Percentiles rank a stretch among this genome's conserved stretches.
phyloP scores from a whole-genome alignment of 2,797 vertebrate genomes.

The Remorina albescens region DNA sequence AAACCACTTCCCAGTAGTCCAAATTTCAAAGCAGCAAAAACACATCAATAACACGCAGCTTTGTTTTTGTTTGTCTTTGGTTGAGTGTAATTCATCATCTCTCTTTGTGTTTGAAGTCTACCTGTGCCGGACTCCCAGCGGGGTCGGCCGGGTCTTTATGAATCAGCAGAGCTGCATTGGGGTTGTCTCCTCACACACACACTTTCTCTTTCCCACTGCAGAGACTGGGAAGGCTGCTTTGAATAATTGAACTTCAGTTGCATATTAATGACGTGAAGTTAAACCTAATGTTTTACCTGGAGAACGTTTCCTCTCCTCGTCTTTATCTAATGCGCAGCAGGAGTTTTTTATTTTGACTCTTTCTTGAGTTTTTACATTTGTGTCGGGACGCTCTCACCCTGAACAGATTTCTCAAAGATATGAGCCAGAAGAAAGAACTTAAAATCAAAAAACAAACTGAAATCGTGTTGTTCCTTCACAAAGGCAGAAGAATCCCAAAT shows the following conservation, averaged over 20 bases:
- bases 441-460: background rate
- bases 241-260: conserved; percentile 25
- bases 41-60: conserved; percentile 5
- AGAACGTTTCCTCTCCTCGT: background rate
- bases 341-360: background rate
- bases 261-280: conserved; percentile 10
- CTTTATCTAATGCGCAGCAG: background rate
- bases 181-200: conserved; percentile 22
- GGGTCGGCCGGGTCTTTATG: conserved; percentile 42
- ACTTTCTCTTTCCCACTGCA: too few species aligned
- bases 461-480: background rate
- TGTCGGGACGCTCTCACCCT: background rate
- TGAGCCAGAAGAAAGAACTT: background rate
- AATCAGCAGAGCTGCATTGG: conserved; percentile 48
- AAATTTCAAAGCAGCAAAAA: conserved; percentile 16
- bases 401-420: background rate
- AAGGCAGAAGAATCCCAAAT: background rate
- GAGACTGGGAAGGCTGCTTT: conserved; percentile 21
- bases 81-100: conserved; percentile 2
- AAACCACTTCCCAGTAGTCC: conserved; percentile 3
- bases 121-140: conserved; percentile 32
- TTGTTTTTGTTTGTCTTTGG: background rate
- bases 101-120: conserved; percentile 31
- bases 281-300: background rate
- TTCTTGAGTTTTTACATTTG: background rate